phyloP scores from a whole-genome alignment of 2,113 vertebrate genomes.

The Nibea albiflora region DNA sequence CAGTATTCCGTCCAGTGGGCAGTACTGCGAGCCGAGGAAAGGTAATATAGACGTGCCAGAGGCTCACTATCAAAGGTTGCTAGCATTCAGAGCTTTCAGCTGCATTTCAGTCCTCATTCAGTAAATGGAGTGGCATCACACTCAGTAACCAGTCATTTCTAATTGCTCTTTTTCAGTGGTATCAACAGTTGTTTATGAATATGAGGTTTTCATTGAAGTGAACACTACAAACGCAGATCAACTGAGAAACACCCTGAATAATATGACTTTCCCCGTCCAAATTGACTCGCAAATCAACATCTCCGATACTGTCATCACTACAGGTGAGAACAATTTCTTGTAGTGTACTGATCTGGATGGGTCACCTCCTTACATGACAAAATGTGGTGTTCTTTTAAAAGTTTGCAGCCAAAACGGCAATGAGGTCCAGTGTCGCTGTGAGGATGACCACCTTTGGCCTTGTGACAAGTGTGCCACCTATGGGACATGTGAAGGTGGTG shows the following conservation, averaged over 20 bases:
- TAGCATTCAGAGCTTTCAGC: not conserved
- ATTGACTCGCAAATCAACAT: constrained; percentile 39
- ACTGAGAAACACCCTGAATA: constrained; percentile 44
- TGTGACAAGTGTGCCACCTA: constrained; percentile 58
- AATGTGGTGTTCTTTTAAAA: constrained; percentile 8
- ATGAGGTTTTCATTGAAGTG: constrained; percentile 53
- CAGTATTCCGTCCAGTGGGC: constrained; percentile 60
- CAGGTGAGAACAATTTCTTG: constrained; percentile 48
- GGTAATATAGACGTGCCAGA: constrained; percentile 24
- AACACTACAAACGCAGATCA: constrained; percentile 33
- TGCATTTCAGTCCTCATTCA: not conserved
- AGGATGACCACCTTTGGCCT: constrained; percentile 49
- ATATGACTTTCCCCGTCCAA: constrained; percentile 17
- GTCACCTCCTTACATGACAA: not conserved
- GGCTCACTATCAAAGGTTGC: too few relatives aligned
- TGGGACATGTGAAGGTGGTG: constrained; percentile 42
- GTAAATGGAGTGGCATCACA: not conserved
- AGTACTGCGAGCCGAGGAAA: constrained; percentile 63
- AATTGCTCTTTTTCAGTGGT: constrained; percentile 19
- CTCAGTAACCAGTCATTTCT: not conserved
- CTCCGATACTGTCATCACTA: constrained; percentile 44
- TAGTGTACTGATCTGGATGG: too few relatives aligned
- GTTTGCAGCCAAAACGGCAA: constrained; percentile 40
- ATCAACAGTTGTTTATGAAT: constrained; percentile 36
- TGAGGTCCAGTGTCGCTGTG: constrained; percentile 57